These are phyloP conservation scores for Melanotaenia maccullochi DNA, from an alignment of 2,797 vertebrate species.

Conservation along the genomic window DNA sequence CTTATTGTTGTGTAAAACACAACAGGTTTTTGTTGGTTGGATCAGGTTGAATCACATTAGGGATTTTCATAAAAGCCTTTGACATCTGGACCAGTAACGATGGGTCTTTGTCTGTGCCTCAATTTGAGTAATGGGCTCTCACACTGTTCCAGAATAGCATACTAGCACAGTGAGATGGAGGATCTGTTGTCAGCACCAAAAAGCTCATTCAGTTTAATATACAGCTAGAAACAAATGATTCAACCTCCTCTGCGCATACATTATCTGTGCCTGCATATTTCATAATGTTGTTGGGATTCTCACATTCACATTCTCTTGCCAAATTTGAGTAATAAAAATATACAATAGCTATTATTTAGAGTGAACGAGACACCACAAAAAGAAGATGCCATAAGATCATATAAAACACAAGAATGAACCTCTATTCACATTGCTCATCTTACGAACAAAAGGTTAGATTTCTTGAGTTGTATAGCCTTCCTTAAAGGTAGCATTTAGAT, in stretches of 20 bases:
- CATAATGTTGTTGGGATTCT: constrained; percentile 16
- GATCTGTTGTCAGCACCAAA: constrained; percentile 42
- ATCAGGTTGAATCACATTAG: constrained; percentile 70
- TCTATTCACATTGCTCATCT: background rate
- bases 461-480: background rate
- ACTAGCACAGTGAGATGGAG: constrained; percentile 42
- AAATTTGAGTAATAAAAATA: constrained; percentile 26
- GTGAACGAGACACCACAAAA: background rate
- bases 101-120: constrained; percentile 70
- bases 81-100: constrained; percentile 75
- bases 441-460: background rate
- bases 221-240: constrained; percentile 47
- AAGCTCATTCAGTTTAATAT: constrained; percentile 44
- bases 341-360: background rate
- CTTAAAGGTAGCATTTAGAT: background rate
- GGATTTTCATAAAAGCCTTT: constrained; percentile 73
- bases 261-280: constrained; percentile 16
- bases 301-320: constrained; percentile 7
- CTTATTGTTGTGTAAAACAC: constrained; percentile 63
- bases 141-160: constrained; percentile 56
- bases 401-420: background rate
- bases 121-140: constrained; percentile 79
- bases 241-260: constrained; percentile 3
- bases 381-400: background rate
- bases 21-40: constrained; percentile 68